phyloP scores from a whole-genome alignment of 2,797 vertebrate genomes.

The Sebastes trivittatus region DNA sequence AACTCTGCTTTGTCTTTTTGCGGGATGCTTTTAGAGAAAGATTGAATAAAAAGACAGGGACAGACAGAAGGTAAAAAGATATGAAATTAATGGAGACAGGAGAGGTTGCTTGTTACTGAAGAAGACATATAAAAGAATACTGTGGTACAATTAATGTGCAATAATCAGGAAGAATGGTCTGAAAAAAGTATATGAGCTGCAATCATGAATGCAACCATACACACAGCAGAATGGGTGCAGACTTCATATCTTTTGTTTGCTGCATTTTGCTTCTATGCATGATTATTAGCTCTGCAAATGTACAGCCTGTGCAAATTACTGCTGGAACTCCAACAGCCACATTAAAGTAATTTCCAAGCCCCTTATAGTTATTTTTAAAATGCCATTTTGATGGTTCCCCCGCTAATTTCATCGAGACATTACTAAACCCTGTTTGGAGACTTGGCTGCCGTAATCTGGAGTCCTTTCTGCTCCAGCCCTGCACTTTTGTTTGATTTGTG shows the following conservation, averaged over 20 bases:
- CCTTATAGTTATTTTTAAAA: constrained; percentile 40
- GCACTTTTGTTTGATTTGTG: constrained; percentile 75
- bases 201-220: background rate
- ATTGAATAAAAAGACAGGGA: background rate
- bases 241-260: background rate
- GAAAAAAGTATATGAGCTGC: background rate
- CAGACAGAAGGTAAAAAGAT: background rate
- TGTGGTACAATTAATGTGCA: background rate
- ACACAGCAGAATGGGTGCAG: background rate
- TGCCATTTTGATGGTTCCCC: constrained; percentile 46
- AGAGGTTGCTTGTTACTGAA: background rate
- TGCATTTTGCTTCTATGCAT: constrained; percentile 5
- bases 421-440: constrained; percentile 50
- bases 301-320: constrained; percentile 30
- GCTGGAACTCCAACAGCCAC: constrained; percentile 16
- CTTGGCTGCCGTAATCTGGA: constrained; percentile 41
- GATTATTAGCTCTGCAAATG: constrained; percentile 14
- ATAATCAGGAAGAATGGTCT: background rate
- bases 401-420: constrained; percentile 53
- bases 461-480: constrained; percentile 57
- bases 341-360: constrained; percentile 44
- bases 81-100: background rate
- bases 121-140: background rate
- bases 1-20: background rate
- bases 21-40: background rate